These are phyloP conservation scores for Amblyopsis rosae DNA, from an alignment of 2,113 vertebrate species.

Conservation along the genomic window DNA sequence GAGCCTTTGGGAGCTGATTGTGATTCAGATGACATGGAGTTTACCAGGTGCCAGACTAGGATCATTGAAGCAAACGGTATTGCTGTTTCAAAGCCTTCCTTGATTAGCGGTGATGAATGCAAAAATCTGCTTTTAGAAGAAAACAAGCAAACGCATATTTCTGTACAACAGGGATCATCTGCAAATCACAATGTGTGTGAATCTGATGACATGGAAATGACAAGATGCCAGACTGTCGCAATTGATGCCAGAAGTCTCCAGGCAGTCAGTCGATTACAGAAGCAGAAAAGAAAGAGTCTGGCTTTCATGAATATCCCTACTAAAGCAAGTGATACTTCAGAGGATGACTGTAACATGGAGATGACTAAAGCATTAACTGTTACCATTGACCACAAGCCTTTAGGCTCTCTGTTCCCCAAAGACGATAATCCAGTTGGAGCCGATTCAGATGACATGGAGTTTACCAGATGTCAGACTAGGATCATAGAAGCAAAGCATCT, in stretches of 20 bases:
- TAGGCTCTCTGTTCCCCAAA: not conserved
- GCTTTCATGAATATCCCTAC: slow-evolving; percentile 23
- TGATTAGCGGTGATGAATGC: not conserved
- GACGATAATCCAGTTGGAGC: not conserved
- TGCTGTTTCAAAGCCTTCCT: not conserved
- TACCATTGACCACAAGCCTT: slow-evolving; percentile 4
- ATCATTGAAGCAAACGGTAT: slow-evolving; percentile 21
- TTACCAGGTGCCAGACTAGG: slow-evolving; percentile 17
- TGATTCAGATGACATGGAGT: slow-evolving; percentile 16
- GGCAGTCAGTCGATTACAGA: slow-evolving; percentile 1
- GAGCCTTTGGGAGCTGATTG: not conserved
- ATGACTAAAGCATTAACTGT: slow-evolving; percentile 39
- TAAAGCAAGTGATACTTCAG: slow-evolving; percentile 37
- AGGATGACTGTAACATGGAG: slow-evolving; percentile 56
- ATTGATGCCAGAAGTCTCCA: slow-evolving; percentile 25
- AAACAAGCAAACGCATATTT: not conserved
- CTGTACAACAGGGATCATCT: not conserved
- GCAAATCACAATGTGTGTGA: not conserved
- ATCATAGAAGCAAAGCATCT: slow-evolving; percentile 21
- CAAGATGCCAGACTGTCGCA: slow-evolving; percentile 30
- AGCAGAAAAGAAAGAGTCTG: slow-evolving; percentile 33
- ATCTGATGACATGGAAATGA: slow-evolving; percentile 29
- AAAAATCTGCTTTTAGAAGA: not conserved
- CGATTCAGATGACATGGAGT: slow-evolving; percentile 16
- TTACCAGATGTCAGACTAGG: slow-evolving; percentile 17